These are phyloP conservation scores for Heliangelus exortis DNA, from an alignment of 2,797 vertebrate genomes.

Conservation along the genomic window DNA sequence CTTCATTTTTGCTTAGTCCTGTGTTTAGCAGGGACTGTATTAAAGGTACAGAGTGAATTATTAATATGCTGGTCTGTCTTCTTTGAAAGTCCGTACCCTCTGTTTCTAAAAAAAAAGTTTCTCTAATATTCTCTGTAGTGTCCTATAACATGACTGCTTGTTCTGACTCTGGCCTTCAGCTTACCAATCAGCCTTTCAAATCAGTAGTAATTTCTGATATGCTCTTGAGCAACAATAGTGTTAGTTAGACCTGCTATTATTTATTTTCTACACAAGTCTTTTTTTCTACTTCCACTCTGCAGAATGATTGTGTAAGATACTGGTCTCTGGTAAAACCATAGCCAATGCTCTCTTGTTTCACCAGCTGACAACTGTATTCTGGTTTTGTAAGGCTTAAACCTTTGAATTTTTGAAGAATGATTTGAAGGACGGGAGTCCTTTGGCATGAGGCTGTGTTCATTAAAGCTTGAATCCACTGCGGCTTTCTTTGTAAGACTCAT, in stretches of 20 bases:
- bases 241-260: background rate
- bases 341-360: background rate
- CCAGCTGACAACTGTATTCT: background rate
- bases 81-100: background rate
- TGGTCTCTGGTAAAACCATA: background rate
- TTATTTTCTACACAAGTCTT: background rate
- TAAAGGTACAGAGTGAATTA: background rate
- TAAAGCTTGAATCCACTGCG: background rate
- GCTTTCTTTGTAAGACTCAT: background rate
- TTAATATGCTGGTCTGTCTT: background rate
- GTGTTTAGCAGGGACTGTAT: background rate
- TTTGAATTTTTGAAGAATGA: background rate
- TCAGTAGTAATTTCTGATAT: background rate
- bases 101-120: background rate
- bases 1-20: background rate
- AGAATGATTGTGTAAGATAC: background rate
- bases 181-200: background rate
- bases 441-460: background rate
- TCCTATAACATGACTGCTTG: background rate
- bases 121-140: rapidly evolving
- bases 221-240: background rate
- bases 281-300: background rate
- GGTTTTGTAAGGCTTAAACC: background rate
- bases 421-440: background rate
- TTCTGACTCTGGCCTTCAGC: background rate